These are phyloP conservation scores for Discoglossus pictus DNA, from an alignment of 2,797 vertebrate species.

Conservation along the genomic window DNA sequence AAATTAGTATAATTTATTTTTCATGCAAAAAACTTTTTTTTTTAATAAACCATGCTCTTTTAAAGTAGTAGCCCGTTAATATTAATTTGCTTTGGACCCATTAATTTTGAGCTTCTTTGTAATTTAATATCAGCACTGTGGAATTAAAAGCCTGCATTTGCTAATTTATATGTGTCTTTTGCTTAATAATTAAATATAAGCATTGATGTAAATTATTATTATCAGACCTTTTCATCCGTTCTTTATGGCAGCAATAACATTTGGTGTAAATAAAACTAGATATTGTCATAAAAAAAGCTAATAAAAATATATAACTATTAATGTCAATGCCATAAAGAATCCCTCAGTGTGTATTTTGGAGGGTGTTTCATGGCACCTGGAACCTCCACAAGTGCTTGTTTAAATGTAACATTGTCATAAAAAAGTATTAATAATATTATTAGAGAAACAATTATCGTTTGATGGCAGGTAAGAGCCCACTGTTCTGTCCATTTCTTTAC, in stretches of 20 bases:
- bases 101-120: too few relatives aligned
- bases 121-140: conserved; percentile 25
- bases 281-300: conserved; percentile 46
- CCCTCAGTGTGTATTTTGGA: conserved; percentile 19
- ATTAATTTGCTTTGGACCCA: conserved; percentile 22
- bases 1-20: background rate
- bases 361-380: conserved; percentile 25
- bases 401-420: conserved; percentile 5
- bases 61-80: background rate
- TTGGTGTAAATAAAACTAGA: conserved; percentile 45
- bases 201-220: conserved; percentile 17
- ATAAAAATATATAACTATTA: conserved; percentile 49
- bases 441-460: too few relatives aligned
- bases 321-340: conserved; percentile 45
- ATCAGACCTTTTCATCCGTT: conserved; percentile 38
- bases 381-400: conserved; percentile 17
- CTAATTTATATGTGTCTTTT: conserved; percentile 31
- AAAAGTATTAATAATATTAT: too few relatives aligned
- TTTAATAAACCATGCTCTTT: too few relatives aligned
- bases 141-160: conserved; percentile 30
- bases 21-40: too few relatives aligned
- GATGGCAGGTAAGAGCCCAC: too few relatives aligned
- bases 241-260: conserved; percentile 41
- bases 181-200: background rate
- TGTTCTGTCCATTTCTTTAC: too few relatives aligned